Evolutionary conservation across 2,797 vertebrate species (phyloP), one percentile per base, ranked within the genome.

Genomic region (Pipistrellus pipistrellus): DNA sequence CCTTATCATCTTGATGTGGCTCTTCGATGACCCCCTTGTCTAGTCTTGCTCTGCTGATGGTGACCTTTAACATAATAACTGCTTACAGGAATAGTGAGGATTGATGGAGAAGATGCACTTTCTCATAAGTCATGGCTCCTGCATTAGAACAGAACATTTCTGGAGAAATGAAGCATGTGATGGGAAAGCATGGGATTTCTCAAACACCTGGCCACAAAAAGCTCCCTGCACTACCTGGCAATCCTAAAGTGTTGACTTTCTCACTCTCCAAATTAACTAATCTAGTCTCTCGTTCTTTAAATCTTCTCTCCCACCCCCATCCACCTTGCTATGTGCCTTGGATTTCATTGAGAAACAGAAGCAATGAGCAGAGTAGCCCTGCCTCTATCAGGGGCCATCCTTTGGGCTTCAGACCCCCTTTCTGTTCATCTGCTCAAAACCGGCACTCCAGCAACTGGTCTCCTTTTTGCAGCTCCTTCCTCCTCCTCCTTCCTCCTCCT

Each of bases 11-110:
- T 91, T 73, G 30, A 57, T 76, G 44, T 46, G 64, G 75, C 81
- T 94, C 64, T 66, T 17, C 1, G 11, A 30, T n/a, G 95, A 78
- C 38, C 75, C 53, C 23, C 66, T 77, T 72, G 88, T 77, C 85
- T 68, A 82, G 81, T 23, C 69, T 82, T 81, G 86, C 46, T 89
- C 14, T 95, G 91, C 44, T 30, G 76, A 55, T 4, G 41, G 91
- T 91, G 88, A 88, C 71, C 53, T 73, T 77, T 82, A 87, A 59
- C 0, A 4, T 88, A 92, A 91, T 85, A 71, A 93, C 81, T 78
- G 55, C 14, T 83, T 80, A 69, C 3, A 0, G 30, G 80, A 96
- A 89, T 88, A 80, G 82, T n/a, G 62, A 87, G n/a, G 35, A 86
- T 76, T 41, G 35, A 87, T 73, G 83, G 81, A 55, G 38, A 95